Percentiles rank a stretch among this genome's conserved stretches.
phyloP scores from a whole-genome alignment of 2,797 vertebrate genomes.

The Macropus fuliginosus region DNA sequence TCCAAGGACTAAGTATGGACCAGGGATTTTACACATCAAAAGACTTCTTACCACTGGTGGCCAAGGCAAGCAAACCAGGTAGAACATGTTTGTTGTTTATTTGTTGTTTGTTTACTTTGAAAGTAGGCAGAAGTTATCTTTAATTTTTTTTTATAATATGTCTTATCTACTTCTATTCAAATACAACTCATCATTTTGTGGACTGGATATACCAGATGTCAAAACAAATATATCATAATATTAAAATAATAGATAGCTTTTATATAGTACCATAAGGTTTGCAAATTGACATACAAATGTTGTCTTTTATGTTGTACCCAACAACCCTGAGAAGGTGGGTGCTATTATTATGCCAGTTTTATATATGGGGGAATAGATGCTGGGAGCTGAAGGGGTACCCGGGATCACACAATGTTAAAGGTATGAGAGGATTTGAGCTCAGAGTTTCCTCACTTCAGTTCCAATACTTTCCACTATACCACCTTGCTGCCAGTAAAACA shows the following conservation, averaged over 20 bases:
- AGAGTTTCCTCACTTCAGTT: not conserved
- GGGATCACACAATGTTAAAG: not conserved
- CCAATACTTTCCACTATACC: not conserved
- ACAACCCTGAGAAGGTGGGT: not conserved
- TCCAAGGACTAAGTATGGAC: constrained; percentile 88
- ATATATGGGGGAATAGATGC: not conserved
- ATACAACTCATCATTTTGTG: not conserved
- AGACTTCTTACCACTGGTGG: constrained; percentile 94
- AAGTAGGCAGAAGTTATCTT: not conserved
- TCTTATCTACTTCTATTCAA: not conserved
- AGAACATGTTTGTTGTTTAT: not conserved
- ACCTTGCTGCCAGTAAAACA: not conserved
- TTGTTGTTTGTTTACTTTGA: not conserved
- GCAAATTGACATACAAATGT: not conserved
- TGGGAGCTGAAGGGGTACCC: not conserved
- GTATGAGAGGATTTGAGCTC: not conserved
- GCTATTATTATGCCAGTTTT: not conserved
- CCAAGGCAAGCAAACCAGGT: constrained; percentile 96
- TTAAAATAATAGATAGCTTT: not conserved
- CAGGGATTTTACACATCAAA: constrained; percentile 97
- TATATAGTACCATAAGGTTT: not conserved
- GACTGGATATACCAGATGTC: not conserved
- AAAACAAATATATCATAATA: not conserved
- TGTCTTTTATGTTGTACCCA: not conserved
- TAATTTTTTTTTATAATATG: not conserved